These are phyloP conservation scores for Paedocypris micromegethes DNA, from an alignment of 2,797 vertebrate species.

Conservation along the genomic window DNA sequence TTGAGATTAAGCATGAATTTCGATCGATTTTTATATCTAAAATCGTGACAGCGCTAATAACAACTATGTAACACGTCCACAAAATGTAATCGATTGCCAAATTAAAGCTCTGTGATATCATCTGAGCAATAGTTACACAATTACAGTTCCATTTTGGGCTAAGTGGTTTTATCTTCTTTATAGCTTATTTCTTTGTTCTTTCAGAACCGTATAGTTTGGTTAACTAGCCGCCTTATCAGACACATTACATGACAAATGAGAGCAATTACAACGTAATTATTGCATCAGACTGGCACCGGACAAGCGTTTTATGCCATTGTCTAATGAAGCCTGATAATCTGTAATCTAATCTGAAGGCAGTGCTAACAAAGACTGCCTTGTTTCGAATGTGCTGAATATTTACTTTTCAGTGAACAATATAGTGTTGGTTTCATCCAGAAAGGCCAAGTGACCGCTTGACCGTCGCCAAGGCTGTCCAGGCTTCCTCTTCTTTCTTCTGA, in stretches of 20 bases:
- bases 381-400: conserved; percentile 4
- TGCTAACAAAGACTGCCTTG: not conserved
- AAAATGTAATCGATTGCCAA: too few species aligned
- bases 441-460: conserved; percentile 3
- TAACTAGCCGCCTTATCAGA: conserved; percentile 1
- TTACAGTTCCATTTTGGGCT: too few species aligned
- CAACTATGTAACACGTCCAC: too few species aligned
- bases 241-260: conserved; percentile 6
- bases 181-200: too few species aligned
- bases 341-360: conserved; percentile 8
- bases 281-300: not conserved
- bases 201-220: too few species aligned
- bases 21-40: too few species aligned
- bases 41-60: too few species aligned
- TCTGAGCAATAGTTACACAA: too few species aligned
- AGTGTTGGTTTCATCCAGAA: not conserved
- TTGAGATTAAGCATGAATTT: too few species aligned
- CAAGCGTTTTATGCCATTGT: not conserved
- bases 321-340: conserved; percentile 2
- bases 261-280: conserved; percentile 5
- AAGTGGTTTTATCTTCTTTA: too few species aligned
- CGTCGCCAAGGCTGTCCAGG: conserved; percentile 2
- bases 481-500: conserved; percentile 23
- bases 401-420: conserved; percentile 3
- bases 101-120: too few species aligned